Percentiles rank a stretch among this genome's conserved stretches.
Evolutionary conservation across 2,797 vertebrate species (phyloP).

Genomic region (Labeo calbasu): DNA sequence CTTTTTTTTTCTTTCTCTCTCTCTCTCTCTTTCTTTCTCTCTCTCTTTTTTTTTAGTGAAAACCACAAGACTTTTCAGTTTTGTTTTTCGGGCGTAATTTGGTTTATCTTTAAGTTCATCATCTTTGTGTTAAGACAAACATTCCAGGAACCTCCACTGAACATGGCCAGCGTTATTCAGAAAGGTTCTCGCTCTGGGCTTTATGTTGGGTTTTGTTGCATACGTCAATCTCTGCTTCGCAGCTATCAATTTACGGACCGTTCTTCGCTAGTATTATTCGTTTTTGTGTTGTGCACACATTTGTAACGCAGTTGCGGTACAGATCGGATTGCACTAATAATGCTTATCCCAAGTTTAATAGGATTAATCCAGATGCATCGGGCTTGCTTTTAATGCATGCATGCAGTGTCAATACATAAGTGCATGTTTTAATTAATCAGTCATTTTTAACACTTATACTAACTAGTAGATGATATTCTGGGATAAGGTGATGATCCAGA

Average conservation of each 20-base stretch:
- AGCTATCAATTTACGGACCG: neutral
- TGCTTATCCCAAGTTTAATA: neutral
- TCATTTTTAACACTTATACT: neutral
- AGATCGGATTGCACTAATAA: neutral
- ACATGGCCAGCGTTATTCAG: conserved; percentile 19
- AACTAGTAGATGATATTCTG: neutral
- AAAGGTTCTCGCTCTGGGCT: conserved; percentile 6
- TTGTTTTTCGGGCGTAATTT: conserved; percentile 85
- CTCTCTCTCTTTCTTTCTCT: conserved; percentile 16
- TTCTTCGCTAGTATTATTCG: neutral
- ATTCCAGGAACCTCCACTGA: conserved; percentile 51
- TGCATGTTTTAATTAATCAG: neutral
- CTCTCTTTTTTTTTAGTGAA: conserved; percentile 51
- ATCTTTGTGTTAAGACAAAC: conserved; percentile 60
- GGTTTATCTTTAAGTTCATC: conserved; percentile 60
- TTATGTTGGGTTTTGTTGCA: neutral
- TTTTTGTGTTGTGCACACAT: neutral
- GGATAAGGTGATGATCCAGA: neutral
- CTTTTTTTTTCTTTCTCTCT: conserved; percentile 30
- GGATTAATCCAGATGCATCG: neutral
- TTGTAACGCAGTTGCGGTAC: neutral
- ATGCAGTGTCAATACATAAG: neutral
- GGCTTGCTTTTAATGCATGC: neutral
- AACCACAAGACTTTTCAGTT: conserved; percentile 93
- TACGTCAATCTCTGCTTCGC: neutral